phyloP scores from a whole-genome alignment of 2,113 vertebrate species.

The Anseranas semipalmata region DNA sequence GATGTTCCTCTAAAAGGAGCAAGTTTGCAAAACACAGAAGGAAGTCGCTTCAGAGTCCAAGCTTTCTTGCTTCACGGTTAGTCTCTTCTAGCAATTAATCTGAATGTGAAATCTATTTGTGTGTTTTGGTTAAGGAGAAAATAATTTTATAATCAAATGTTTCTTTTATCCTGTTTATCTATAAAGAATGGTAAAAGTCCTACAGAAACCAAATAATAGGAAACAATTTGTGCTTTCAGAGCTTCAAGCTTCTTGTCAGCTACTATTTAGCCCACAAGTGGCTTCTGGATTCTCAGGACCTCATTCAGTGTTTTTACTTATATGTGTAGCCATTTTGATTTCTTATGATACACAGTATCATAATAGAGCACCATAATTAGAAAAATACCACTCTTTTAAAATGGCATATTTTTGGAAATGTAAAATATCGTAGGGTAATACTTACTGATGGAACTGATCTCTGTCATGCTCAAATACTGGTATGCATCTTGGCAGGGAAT shows the following conservation, averaged over 20 bases:
- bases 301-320: not conserved
- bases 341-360: not conserved
- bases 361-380: not conserved
- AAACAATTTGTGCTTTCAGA: not conserved
- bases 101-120: not conserved
- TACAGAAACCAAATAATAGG: not conserved
- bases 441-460: not conserved
- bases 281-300: not conserved
- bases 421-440: not conserved
- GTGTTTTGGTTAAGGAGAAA: not conserved
- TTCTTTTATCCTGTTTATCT: not conserved
- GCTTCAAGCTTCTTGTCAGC: not conserved
- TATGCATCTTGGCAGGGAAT: rapidly evolving
- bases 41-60: not conserved
- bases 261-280: not conserved
- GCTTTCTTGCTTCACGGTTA: not conserved
- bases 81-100: not conserved
- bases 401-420: rapidly evolving
- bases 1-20: not conserved
- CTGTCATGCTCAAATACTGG: not conserved
- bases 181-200: not conserved
- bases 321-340: not conserved
- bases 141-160: not conserved
- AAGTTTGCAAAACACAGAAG: not conserved
- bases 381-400: not conserved